phyloP scores from a whole-genome alignment of 2,888 invertebrate genomes.

The Scaptomyza cyrtandrae region DNA sequence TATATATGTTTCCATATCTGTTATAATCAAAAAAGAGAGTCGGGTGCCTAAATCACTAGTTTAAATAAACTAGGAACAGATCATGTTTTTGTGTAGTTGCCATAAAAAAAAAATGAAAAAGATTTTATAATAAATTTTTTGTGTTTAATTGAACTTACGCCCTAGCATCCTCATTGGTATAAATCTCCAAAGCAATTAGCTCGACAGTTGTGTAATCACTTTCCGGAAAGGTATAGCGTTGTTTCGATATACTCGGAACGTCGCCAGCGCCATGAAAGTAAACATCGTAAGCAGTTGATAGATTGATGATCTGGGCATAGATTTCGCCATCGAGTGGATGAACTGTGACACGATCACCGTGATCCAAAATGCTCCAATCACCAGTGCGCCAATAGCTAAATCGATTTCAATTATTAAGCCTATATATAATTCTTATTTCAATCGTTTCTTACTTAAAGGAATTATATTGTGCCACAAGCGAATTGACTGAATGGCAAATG shows the following conservation, averaged over 20 bases:
- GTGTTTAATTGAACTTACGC: conserved; percentile 85
- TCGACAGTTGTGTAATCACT: conserved; percentile 87
- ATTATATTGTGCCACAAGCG: conserved; percentile 86
- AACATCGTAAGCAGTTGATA: conserved; percentile 88
- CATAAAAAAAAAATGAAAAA: too few species aligned
- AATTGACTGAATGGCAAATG: conserved; percentile 89
- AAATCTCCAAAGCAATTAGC: conserved; percentile 87
- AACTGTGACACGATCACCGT: conserved; percentile 85
- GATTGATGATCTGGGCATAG: conserved; percentile 90
- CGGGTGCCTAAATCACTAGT: too few species aligned
- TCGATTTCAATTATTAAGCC: too few species aligned
- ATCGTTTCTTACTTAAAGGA: conserved; percentile 72
- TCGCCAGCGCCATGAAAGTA: conserved; percentile 89
- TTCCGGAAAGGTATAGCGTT: conserved; percentile 85
- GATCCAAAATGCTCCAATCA: conserved; percentile 86
- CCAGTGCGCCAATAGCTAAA: conserved; percentile 87
- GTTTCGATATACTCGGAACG: conserved; percentile 88
- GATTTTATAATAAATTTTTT: too few species aligned
- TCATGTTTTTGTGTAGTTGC: too few species aligned
- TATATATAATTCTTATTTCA: too few species aligned
- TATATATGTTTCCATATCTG: too few species aligned
- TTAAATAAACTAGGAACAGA: too few species aligned
- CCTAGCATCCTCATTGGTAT: conserved; percentile 86
- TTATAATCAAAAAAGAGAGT: conserved; percentile 4
- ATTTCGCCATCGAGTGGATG: conserved; percentile 91